Base-by-base conservation (phyloP, 2,888 invertebrate species). In the Alloplasta piceator region DNA sequence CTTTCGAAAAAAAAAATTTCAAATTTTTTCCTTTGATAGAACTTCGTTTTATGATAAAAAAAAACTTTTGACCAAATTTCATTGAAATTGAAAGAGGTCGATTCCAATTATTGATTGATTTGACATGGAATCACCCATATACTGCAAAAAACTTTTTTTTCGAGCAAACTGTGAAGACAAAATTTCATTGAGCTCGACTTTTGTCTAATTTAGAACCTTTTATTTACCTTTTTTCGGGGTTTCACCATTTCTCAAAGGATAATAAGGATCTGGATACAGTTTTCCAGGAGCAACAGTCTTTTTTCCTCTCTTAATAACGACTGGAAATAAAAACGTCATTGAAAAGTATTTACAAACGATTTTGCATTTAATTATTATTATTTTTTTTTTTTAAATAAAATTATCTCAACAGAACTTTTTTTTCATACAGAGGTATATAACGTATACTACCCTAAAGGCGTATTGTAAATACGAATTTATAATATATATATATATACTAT, bases 371-470 rank as follows among this genome's bases (percentile, higher is more conserved):
- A 43, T 52, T 26, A 26, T 26, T 26, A 26, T 3, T 26, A 2
- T 48, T 50, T 74, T 26, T 26, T 48, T 50, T 74, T 64, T 75
- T 75, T 75, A 67, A 75, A 75, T 75, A 75, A 67, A 75, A 75
- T 75, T 75, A 75, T 75, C 67, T 75, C 66, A 75, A 75, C 67
- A 75, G 73, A 74, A 74, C 58, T 52, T 52, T 52, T 52, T 52
- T 74, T 74, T 74, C 73, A 48, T 80, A 76, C 76, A 80, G 71
- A 80, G 70, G 66, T 80, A 80, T 75, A 75, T 75, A 75, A 80
- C 70, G 75, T 66, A 64, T 71, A 66, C 50, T 70, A 76, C 46
- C 50, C 71, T 77, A 77, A 5, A 9, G 38, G 64, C 64, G 58
- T 71, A 77, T 66, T 71, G 66, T 66, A 77, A 64, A 71, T 77